Evolutionary conservation across 2,797 vertebrate genomes (phyloP), one percentile per base, ranked within the genome.

Genomic region (Cygnus olor): DNA sequence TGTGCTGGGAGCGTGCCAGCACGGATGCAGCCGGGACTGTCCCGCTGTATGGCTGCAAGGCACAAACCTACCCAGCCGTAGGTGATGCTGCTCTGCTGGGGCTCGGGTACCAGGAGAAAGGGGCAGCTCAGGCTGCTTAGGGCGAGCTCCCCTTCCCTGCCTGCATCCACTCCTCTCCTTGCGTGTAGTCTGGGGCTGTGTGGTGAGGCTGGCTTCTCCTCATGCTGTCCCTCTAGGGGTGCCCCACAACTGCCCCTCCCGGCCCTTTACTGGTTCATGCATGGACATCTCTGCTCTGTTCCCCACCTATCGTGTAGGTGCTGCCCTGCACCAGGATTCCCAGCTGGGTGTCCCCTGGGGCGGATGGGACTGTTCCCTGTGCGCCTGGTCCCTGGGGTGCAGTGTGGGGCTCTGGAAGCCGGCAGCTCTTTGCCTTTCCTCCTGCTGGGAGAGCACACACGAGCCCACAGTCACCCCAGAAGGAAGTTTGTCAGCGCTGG

Each of bases 11-110:
- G 36, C 12, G 17, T 36, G 73, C 73, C 85, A 93, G 77, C 45
- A 25, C 0, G 3, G 42, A 34, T 4, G 22, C 57, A 74, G 54
- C 40, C 0, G 0, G 42, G 66, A 38, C 73, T 28, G 68, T 73
- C 68, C 56, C 9, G 3, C 66, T 73, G 6, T 30, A 51, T 22
- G 6, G 18, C 5, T 58, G 22, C 4, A 3, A 80, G 84, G 45
- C 58, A 5, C 54, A 5, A 22, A 36, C 13, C 15, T 86, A 84
- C 27, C 25, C 10, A 10, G 5, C 20, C 42, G 8, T 2, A 20
- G 57, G 34, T 24, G 64, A 57, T 0, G 1, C 47, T 80, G 63
- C 21, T 49, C 7, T 49, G 34, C 14, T 14, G 49, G 34, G 38
- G 44, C 36, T 70, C 1, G 1, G 63, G 9, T 22, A 20, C 36